Evolutionary conservation across 64 coral and sea anemone species (phyloP), one percentile per base, ranked within the genome.

Genomic region (Orbicella faveolata): DNA sequence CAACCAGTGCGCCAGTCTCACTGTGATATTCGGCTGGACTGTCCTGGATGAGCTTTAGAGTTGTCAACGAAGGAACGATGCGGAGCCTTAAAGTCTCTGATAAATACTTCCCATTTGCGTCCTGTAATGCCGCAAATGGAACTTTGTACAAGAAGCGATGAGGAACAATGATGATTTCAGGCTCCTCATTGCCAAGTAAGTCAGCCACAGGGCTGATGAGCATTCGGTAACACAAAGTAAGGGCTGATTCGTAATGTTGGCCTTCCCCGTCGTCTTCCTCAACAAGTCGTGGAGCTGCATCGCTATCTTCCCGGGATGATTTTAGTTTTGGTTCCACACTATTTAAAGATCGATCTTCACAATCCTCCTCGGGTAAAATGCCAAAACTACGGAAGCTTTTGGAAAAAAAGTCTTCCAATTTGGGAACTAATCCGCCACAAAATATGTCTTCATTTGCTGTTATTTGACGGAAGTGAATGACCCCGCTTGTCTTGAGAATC

Each of bases 131-230:
- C n/a, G 66, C 23, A 69, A 77, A 77, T 44, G 75, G 75, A 48
- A 77, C 37, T 44, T 18, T 36, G 17, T 48, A 51, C 75, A 77
- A 48, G 15, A 7, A 77, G 3, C 37, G 35, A 17, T 77, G 36
- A 18, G 75, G 75, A 21, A 77, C 37, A 77, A 77, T 48, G 18
- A 77, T 48, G 75, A 76, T 44, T 76, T 76, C 74, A 16, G 74
- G 36, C 36, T 20, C 74, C 10, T 37, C 30, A 30, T 30, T 30
- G 30, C 30, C 15, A 19, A 76, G 74, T 76, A 76, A 76, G 4
- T 76, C 37, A 44, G 36, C 74, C 36, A 76, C 74, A 76, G 74
- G 74, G 44, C 25, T 36, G 13, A 76, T 44, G 4, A 76, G 17
- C 74, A 76, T 44, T 17, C 34, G 8, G 74, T 76, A 76, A 39